phyloP scores from a whole-genome alignment of 2,797 vertebrate genomes.

The Myotis pilosus region DNA sequence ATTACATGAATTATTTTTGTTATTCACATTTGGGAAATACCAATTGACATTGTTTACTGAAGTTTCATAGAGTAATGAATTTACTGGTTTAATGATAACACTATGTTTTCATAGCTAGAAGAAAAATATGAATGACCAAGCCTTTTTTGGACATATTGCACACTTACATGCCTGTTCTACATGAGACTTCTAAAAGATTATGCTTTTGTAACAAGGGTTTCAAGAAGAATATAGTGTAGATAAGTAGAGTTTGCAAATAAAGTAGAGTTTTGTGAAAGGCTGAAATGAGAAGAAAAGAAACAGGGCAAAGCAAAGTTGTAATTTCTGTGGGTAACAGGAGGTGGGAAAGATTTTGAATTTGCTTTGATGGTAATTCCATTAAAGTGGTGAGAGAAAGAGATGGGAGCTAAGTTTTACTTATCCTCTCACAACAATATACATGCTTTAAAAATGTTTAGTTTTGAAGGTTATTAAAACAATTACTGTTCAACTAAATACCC shows the following conservation, averaged over 20 bases:
- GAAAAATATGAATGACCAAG: neutral
- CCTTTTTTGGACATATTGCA: neutral
- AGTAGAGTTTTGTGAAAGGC: neutral
- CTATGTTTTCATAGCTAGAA: neutral
- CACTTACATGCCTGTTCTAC: neutral
- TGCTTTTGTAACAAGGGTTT: slow-evolving; percentile 14
- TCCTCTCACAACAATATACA: neutral
- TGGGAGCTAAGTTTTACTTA: neutral
- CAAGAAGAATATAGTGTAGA: neutral
- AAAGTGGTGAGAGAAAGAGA: neutral
- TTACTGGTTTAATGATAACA: slow-evolving; percentile 11
- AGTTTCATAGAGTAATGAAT: neutral
- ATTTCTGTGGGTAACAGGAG: neutral
- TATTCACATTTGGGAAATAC: neutral
- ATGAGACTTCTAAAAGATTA: neutral
- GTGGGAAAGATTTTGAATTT: neutral
- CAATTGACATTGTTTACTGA: neutral
- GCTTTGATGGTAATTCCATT: neutral
- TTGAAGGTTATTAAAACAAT: slow-evolving; percentile 29
- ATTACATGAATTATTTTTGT: neutral
- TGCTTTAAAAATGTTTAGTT: slow-evolving; percentile 10
- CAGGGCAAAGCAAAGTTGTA: neutral
- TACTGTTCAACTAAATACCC: neutral
- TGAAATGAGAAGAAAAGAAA: neutral
- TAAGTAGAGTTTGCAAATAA: neutral